Evolutionary conservation across 1,140 invertebrate species (phyloP), one percentile per base, ranked within the genome.

Genomic region (Drosophila lowei): DNA sequence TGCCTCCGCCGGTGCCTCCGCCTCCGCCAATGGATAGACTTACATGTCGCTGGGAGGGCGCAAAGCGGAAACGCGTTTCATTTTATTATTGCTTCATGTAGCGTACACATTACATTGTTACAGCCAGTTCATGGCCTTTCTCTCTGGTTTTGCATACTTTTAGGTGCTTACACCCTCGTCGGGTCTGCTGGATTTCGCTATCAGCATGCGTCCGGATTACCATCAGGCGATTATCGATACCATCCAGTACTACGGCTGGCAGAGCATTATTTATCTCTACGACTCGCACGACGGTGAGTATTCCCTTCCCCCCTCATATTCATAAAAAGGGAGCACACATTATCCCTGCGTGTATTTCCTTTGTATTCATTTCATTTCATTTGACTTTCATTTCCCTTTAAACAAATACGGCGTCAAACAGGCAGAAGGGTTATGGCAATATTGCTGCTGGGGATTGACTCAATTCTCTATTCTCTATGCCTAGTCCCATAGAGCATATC

Each of bases 161-260:
- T 34, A 95, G 95, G 95, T 97, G 44, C 93, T 96, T 61, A 94
- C 95, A 18, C 96, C 96, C 30, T 96, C 96, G 11, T 96, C 96
- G 1, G 96, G 96, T 28, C 94, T 95, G 75, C 92, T 97, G 84
- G 96, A 97, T 92, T 97, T 96, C 89, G 97, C 97, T 25, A 96
- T 97, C 81, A 97, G 96, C 90, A 96, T 99, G 96, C 93, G 97
- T 59, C 98, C 98, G 16, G 96, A 98, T 92, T 98, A 98, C 92
- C 97, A 98, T 92, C 95, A 95, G 78, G 97, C 97, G 47, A 96
- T 99, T 85, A 95, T 98, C 72, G 97, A 98, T 92, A 96, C 97
- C 16, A 97, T 99, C 70, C 93, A 95, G 65, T 95, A 97, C 91
- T 98, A 98, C 90, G 95, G 95, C 48, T 99, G 98, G 97, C 95